Conservation (phyloP, 2,888 invertebrate species). For the Rhingia campestris region DNA sequence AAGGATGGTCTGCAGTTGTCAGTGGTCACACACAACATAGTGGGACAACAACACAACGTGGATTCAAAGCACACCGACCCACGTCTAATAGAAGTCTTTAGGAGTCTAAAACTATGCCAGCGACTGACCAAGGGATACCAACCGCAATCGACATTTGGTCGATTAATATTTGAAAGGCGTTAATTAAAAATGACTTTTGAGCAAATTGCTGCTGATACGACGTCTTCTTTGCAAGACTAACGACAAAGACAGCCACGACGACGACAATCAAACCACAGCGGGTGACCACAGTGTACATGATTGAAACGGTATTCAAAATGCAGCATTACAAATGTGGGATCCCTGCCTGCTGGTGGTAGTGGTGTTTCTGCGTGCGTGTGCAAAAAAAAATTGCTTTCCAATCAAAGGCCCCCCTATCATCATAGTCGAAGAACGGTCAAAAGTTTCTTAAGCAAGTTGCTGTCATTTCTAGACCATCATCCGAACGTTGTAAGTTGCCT, state of each 20-base stretch:
- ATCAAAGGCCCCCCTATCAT: slow-evolving; percentile 30
- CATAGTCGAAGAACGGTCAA: background rate
- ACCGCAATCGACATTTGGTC: slow-evolving; percentile 63
- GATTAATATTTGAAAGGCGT: slow-evolving; percentile 75
- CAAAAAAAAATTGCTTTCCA: slow-evolving; percentile 63
- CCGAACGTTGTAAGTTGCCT: slow-evolving; percentile 23
- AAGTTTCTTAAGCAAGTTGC: slow-evolving; percentile 35
- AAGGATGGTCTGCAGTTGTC: slow-evolving; percentile 38
- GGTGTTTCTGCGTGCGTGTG: slow-evolving; percentile 12
- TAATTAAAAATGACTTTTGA: slow-evolving; percentile 75
- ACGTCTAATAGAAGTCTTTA: slow-evolving; percentile 37
- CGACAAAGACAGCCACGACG: background rate
- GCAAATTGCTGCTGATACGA: slow-evolving; percentile 51
- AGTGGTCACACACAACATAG: slow-evolving; percentile 28
- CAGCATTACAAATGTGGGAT: slow-evolving; percentile 48
- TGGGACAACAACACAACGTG: slow-evolving; percentile 1
- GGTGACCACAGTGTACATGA: slow-evolving; percentile 1
- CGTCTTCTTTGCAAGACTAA: slow-evolving; percentile 38
- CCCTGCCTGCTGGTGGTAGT: slow-evolving; percentile 43
- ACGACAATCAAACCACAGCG: slow-evolving; percentile 9
- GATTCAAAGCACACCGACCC: background rate
- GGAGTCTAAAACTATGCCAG: slow-evolving; percentile 43
- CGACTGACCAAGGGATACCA: slow-evolving; percentile 14
- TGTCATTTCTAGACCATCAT: slow-evolving; percentile 31
- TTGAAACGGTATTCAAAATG: slow-evolving; percentile 62